Evolutionary conservation across 2,113 vertebrate species (phyloP).

Genomic region (Procavia capensis): DNA sequence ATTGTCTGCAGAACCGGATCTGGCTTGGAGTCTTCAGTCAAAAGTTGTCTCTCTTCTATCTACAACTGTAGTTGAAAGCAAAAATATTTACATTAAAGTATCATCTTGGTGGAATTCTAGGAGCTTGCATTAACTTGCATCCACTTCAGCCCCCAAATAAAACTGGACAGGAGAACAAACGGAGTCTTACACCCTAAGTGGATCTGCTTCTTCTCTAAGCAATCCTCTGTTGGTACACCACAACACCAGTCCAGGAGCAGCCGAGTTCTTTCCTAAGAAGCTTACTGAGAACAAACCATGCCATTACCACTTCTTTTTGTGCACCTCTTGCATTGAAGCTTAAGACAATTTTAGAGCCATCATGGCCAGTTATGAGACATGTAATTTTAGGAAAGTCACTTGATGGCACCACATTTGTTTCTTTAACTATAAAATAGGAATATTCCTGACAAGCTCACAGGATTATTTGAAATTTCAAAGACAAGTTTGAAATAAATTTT

Average conservation of each 20-base stretch:
- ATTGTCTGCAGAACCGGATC: background rate
- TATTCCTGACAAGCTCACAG: background rate
- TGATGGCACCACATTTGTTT: background rate
- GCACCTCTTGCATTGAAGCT: background rate
- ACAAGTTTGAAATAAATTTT: background rate
- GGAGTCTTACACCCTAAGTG: background rate
- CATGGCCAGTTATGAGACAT: background rate
- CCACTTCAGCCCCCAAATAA: background rate
- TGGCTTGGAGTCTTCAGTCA: background rate
- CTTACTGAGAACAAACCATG: background rate
- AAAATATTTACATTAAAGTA: background rate
- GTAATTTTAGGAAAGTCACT: background rate
- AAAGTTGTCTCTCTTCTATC: background rate
- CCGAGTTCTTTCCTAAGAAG: background rate
- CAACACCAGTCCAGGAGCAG: background rate
- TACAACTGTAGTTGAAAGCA: background rate
- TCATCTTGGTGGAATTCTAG: background rate
- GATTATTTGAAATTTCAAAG: background rate
- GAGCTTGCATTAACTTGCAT: background rate
- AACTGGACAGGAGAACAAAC: background rate
- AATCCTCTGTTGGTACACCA: background rate
- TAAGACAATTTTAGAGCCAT: background rate
- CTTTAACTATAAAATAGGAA: background rate
- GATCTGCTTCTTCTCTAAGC: too few relatives aligned
- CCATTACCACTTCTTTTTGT: background rate